Conservation (phyloP, 1,140 invertebrate species). For the Pemphigus obesinymphae region DNA sequence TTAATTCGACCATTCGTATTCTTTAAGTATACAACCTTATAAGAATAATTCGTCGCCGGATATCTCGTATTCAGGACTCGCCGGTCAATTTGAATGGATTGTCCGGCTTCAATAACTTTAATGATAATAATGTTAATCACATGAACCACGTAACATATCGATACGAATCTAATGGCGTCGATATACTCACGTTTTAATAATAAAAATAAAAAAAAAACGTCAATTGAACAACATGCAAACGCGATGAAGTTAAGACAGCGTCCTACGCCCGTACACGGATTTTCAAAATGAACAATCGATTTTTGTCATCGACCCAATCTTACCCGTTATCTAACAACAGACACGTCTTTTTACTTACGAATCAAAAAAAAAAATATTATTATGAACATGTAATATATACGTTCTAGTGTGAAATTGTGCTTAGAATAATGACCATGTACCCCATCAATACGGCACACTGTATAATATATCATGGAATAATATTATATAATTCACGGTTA, state of each 20-base stretch:
- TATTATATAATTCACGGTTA: not conserved
- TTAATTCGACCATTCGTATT: constrained; percentile 25
- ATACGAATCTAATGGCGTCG: not conserved
- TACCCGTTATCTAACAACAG: not conserved
- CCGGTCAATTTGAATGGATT: not conserved
- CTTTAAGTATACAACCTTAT: not conserved
- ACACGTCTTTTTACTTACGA: not conserved
- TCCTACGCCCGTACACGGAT: not conserved
- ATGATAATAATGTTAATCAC: not conserved
- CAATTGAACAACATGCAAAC: not conserved
- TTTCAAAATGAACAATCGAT: not conserved
- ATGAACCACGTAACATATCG: not conserved
- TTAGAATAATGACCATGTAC: not conserved
- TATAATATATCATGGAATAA: not conserved
- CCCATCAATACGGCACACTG: not conserved
- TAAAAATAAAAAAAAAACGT: not conserved
- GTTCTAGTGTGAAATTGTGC: not conserved
- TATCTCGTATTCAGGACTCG: not conserved
- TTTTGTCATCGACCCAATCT: not conserved
- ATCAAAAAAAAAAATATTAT: not conserved
- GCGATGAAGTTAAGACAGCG: not conserved
- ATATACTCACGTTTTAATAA: not conserved
- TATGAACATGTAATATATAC: not conserved
- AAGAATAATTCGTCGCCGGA: not conserved
- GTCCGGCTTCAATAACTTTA: not conserved